phyloP scores from a whole-genome alignment of 2,888 invertebrate species.

The Drosophila anomelani region DNA sequence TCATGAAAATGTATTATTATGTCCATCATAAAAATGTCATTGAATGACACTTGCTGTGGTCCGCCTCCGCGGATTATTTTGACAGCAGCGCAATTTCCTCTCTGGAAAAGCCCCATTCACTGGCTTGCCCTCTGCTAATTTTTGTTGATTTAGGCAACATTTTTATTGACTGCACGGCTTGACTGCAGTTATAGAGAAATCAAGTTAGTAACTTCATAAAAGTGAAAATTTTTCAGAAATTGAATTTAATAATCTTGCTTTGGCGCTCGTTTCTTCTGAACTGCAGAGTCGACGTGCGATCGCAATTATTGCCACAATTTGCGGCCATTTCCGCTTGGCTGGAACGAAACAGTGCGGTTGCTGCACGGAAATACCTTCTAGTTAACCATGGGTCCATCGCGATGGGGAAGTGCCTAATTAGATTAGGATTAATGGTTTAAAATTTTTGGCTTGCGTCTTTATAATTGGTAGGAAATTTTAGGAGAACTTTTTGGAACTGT shows the following conservation, averaged over 20 bases:
- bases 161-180: constrained; percentile 47
- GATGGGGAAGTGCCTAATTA: constrained; percentile 4
- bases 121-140: constrained; percentile 38
- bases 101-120: neutral
- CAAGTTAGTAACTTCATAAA: constrained; percentile 45
- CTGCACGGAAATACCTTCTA: constrained; percentile 29
- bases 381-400: constrained; percentile 17
- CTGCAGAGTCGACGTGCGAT: constrained; percentile 44
- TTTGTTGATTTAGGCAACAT: constrained; percentile 60
- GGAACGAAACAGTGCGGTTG: constrained; percentile 43
- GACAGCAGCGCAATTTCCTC: constrained; percentile 62
- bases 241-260: constrained; percentile 41
- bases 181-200: constrained; percentile 17
- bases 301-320: constrained; percentile 67
- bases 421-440: constrained; percentile 3
- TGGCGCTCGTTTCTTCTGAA: constrained; percentile 19
- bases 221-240: constrained; percentile 44
- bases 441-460: neutral
- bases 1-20: constrained; percentile 74
- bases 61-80: constrained; percentile 55
- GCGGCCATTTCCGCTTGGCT: constrained; percentile 68
- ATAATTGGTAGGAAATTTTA: neutral
- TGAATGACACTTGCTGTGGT: constrained; percentile 68
- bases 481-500: neutral
- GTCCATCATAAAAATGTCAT: constrained; percentile 71